These are phyloP conservation scores for Tipula vernalis DNA, from an alignment of 2,888 invertebrate species.

Conservation along the genomic window DNA sequence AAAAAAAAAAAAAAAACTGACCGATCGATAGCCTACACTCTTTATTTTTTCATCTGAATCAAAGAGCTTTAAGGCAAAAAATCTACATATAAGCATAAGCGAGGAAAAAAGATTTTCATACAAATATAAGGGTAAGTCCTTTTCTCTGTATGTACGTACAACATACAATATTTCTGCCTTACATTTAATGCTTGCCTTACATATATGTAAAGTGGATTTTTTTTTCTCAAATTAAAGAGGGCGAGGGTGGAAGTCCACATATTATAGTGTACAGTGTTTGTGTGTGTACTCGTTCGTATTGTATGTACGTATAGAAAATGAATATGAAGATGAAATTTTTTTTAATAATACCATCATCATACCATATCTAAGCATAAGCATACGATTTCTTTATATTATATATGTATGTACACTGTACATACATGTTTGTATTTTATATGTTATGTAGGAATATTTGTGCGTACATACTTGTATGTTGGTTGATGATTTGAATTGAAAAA, in stretches of 20 bases:
- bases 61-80: conserved; percentile 4
- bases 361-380: neutral
- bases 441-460: neutral
- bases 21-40: conserved; percentile 4
- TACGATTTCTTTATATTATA: neutral
- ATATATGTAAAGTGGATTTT: conserved; percentile 1
- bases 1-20: neutral
- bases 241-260: neutral
- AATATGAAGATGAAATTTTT: conserved; percentile 4
- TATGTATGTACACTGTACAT: neutral
- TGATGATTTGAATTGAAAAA: neutral
- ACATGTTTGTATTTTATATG: neutral
- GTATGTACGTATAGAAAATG: neutral
- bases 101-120: neutral
- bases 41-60: neutral
- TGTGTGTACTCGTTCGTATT: neutral
- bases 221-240: neutral
- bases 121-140: neutral
- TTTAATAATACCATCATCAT: conserved; percentile 4
- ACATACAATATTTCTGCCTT: neutral
- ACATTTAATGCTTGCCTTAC: conserved; percentile 4
- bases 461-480: neutral
- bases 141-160: neutral
- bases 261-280: neutral
- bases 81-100: neutral